A percentile compares a stretch with the other conserved stretches of the same genome.
These are phyloP conservation scores for Naso thynnoides DNA, from an alignment of 2,797 vertebrate genomes.

Conservation along the genomic window DNA sequence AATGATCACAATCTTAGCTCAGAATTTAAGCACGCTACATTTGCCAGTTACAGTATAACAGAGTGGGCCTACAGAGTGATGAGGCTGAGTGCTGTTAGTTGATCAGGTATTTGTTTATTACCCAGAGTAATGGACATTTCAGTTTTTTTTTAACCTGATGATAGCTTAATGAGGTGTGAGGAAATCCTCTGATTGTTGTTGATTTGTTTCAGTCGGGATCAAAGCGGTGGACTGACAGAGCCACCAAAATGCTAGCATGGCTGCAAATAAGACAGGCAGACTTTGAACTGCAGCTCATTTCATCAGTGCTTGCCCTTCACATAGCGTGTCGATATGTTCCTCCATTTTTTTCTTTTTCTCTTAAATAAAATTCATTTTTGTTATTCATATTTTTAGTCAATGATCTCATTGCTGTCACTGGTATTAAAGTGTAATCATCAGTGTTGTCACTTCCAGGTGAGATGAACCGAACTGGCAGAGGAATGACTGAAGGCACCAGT, in stretches of 20 bases:
- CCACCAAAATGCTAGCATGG: background rate
- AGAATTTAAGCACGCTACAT: background rate
- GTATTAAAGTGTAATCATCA: background rate
- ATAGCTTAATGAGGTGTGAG: too few species aligned
- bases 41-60: background rate
- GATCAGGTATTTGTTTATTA: background rate
- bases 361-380: too few species aligned
- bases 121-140: too few species aligned
- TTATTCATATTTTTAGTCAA: background rate
- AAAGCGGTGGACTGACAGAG: background rate
- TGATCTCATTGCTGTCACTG: background rate
- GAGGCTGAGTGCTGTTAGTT: too few species aligned
- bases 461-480: constrained; percentile 43
- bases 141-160: background rate
- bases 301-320: background rate
- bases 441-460: constrained; percentile 65
- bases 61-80: background rate
- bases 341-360: background rate
- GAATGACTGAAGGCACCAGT: background rate
- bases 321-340: background rate
- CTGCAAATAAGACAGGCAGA: background rate
- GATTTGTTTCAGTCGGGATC: background rate
- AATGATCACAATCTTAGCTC: background rate
- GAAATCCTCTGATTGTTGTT: background rate
- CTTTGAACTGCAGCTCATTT: background rate